phyloP scores from a whole-genome alignment of 1,140 invertebrate species.

The Camponotus pennsylvanicus region DNA sequence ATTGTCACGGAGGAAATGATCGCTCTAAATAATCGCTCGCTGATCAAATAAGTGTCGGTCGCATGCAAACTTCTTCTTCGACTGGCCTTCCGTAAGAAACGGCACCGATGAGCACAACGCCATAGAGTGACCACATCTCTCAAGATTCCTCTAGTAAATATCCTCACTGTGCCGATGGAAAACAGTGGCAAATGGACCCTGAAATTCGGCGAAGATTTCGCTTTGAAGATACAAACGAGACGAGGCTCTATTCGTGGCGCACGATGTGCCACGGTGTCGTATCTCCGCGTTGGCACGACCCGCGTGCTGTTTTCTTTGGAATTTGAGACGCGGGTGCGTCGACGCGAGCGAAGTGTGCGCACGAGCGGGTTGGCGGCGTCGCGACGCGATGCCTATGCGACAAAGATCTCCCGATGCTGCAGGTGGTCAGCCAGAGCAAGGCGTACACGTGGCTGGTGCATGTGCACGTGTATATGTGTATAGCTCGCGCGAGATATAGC shows the following conservation, averaged over 20 bases:
- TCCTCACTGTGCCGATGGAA: too few species aligned
- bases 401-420: slow-evolving; percentile 68
- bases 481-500: background rate
- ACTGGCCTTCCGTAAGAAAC: too few species aligned
- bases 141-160: too few species aligned
- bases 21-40: too few species aligned
- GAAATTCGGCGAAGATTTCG: too few species aligned
- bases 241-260: slow-evolving; percentile 61
- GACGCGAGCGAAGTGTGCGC: slow-evolving; percentile 25
- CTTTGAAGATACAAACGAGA: background rate
- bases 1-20: too few species aligned
- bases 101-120: too few species aligned
- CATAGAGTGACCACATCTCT: too few species aligned
- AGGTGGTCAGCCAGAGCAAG: slow-evolving; percentile 63
- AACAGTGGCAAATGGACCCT: too few species aligned
- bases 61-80: too few species aligned
- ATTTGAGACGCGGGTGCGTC: slow-evolving; percentile 64
- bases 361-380: slow-evolving; percentile 2
- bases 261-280: background rate
- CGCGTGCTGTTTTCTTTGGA: slow-evolving; percentile 72
- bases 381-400: slow-evolving; percentile 55
- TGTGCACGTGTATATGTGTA: slow-evolving; percentile 34
- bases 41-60: too few species aligned
- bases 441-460: slow-evolving; percentile 69
- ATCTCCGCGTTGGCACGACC: slow-evolving; percentile 68